These are phyloP conservation scores for Hafferia zeledoni DNA, from an alignment of 2,797 vertebrate species.

Conservation along the genomic window DNA sequence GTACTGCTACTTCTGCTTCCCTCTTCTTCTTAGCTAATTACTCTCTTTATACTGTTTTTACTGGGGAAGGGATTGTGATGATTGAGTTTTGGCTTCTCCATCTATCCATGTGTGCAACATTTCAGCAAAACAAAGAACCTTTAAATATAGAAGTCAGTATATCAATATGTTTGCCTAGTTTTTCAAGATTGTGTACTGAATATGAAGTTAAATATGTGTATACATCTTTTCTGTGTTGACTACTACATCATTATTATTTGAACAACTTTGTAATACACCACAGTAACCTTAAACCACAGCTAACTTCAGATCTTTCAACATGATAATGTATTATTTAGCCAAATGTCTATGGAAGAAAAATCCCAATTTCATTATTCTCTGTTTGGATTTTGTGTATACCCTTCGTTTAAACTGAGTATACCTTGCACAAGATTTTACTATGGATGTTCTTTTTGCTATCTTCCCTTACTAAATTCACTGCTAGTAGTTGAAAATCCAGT, in stretches of 20 bases:
- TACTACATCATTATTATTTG: background rate
- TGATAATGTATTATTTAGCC: background rate
- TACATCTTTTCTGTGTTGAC: background rate
- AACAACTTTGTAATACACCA: background rate
- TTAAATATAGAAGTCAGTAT: background rate
- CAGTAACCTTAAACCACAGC: background rate
- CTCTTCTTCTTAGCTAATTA: background rate
- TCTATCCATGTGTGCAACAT: background rate
- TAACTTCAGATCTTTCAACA: background rate
- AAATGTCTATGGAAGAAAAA: background rate
- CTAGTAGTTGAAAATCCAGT: slow-evolving; percentile 39
- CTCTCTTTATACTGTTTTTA: background rate
- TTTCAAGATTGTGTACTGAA: background rate
- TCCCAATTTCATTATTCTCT: background rate
- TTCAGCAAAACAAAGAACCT: background rate
- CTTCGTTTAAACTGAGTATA: slow-evolving; percentile 49
- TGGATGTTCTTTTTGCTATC: slow-evolving; percentile 38
- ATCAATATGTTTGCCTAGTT: background rate
- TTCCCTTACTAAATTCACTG: slow-evolving; percentile 20
- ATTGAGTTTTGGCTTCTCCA: background rate
- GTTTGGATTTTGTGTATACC: background rate
- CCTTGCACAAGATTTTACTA: slow-evolving; percentile 34
- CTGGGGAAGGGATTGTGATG: background rate
- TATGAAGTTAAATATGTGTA: background rate
- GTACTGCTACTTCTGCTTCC: background rate